Conservation (phyloP, 2,888 invertebrate genomes). For the Teinopalpus imperialis region DNA sequence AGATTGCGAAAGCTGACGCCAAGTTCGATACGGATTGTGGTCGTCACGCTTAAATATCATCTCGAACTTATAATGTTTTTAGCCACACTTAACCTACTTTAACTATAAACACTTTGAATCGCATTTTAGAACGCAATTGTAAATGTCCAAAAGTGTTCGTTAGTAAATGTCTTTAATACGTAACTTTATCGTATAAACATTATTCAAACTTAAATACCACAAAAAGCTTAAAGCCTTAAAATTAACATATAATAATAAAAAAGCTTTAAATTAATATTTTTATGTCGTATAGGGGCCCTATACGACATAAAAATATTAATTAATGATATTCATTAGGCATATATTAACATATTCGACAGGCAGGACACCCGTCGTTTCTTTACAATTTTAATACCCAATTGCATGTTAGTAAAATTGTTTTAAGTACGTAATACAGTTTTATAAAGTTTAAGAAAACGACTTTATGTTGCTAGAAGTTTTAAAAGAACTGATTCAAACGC, state of each 20-base stretch:
- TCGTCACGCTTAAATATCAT: slow-evolving; percentile 52
- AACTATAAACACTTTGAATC: too few relatives aligned
- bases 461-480: slow-evolving; percentile 5
- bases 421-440: slow-evolving; percentile 17
- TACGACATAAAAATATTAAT: neutral
- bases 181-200: neutral
- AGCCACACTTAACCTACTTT: slow-evolving; percentile 35
- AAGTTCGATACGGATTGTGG: slow-evolving; percentile 58
- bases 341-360: neutral
- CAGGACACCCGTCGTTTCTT: neutral
- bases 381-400: slow-evolving; percentile 6
- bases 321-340: neutral
- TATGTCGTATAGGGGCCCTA: neutral
- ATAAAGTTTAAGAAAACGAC: slow-evolving; percentile 1
- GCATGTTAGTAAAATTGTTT: neutral
- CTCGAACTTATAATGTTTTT: slow-evolving; percentile 42
- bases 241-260: too few relatives aligned
- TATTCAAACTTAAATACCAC: neutral
- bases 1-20: slow-evolving; percentile 55
- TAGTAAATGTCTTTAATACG: too few relatives aligned
- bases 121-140: slow-evolving; percentile 1
- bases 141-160: neutral
- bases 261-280: too few relatives aligned
- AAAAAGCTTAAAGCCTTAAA: neutral
- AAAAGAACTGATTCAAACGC: slow-evolving; percentile 11